Evolutionary conservation across 2,113 vertebrate species (phyloP).

Genomic region (human): DNA sequence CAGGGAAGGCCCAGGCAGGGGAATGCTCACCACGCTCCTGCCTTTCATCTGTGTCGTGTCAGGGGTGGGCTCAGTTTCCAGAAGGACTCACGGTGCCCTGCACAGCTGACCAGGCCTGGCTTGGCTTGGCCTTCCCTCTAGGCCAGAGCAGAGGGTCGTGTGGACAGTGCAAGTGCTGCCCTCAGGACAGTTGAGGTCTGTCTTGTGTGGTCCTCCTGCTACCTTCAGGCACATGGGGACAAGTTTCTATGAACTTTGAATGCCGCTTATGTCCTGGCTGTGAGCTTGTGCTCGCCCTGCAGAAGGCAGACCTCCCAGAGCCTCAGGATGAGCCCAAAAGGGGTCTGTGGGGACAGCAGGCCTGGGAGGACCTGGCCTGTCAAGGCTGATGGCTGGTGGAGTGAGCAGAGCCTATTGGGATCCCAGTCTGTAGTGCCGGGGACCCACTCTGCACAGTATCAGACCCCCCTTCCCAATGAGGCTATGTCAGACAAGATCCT

Average conservation of each 20-base stretch:
- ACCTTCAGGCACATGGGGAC: neutral
- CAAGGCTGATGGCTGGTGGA: neutral
- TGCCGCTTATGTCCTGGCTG: no score
- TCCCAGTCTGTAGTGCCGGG: neutral
- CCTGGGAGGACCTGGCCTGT: neutral
- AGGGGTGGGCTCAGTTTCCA: neutral
- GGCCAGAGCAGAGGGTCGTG: neutral
- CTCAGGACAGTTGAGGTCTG: accelerated
- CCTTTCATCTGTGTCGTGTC: neutral
- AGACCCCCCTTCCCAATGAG: neutral
- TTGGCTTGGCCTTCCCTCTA: neutral
- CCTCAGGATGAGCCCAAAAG: neutral
- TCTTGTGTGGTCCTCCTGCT: no score
- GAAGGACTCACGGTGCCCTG: neutral
- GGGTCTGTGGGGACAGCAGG: neutral
- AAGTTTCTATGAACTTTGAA: neutral
- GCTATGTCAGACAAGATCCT: neutral
- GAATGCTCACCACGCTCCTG: neutral
- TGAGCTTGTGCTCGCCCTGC: neutral
- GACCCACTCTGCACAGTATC: neutral
- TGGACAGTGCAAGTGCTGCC: neutral
- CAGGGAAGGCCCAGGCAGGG: accelerated
- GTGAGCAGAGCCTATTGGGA: neutral
- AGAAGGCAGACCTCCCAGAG: accelerated
- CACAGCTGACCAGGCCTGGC: neutral